Base-by-base conservation (phyloP, 2,888 invertebrate genomes). In the Malacosoma neustria region DNA sequence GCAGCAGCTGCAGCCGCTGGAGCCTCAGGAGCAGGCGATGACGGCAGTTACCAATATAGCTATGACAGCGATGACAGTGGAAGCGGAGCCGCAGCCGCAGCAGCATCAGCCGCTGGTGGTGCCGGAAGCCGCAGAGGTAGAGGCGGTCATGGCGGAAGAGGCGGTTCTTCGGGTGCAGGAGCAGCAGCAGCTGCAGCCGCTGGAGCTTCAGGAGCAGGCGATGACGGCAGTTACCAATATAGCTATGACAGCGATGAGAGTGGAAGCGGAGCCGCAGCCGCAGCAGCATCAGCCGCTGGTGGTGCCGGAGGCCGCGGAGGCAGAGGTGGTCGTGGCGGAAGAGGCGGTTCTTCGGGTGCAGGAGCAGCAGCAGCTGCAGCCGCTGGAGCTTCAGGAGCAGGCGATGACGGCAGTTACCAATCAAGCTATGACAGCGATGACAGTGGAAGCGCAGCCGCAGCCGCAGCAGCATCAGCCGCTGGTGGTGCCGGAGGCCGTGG, bases 41-140 rank as follows among this genome's bases (percentile, higher is more conserved):
- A 13, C 14, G 32, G 13, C 9, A 29, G 14, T 4, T n/a, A 14
- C 3, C 14, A n/a, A 29, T 37, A 33, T 31, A 36, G 22, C 9
- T 4, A 6, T 14, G 14, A 14, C 7, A 14, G 34, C 11, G 34
- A 38, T 13, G 13, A 7, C 11, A 39, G 35, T 11, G 33, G 14
- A 12, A 33, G 38, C 5, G 32, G 40, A n/a, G 33, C 40, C 12
- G 35, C 38, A 30, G 14, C 39, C 3, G 34, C 42, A 6, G 30
- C 39, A 7, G 38, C 36, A 34, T 36, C 39, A 34, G 22, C 33
- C 13, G 33, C 14, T 11, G 34, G 38, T 7, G 34, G 29, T 9
- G 12, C 7, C 2, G 13, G 6, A 7, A 33, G 34, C 13, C 14
- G 11, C n/a, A 35, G 33, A 2, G 15, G 12, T 6, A 36, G 37